These are phyloP conservation scores for Psylliodes chrysocephalus DNA, from an alignment of 2,888 invertebrate species.

Conservation along the genomic window DNA sequence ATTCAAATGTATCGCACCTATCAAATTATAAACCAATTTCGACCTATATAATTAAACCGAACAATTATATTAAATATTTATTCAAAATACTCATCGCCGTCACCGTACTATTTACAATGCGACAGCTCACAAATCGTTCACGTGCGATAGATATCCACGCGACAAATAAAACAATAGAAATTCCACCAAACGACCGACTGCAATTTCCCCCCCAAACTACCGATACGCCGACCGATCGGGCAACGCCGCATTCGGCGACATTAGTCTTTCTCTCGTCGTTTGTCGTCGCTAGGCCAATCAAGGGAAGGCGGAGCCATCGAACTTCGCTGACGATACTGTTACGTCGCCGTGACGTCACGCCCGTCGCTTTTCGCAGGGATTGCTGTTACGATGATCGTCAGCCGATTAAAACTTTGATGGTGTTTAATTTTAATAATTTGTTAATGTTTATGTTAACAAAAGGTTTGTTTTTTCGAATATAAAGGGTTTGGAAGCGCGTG, in stretches of 20 bases:
- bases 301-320: conserved; percentile 35
- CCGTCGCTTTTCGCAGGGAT: background rate
- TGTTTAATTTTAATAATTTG: too few species aligned
- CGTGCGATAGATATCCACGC: conserved; percentile 18
- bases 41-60: background rate
- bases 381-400: too few species aligned
- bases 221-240: background rate
- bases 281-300: conserved; percentile 20
- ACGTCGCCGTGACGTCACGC: conserved; percentile 54
- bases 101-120: background rate
- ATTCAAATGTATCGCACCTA: too few species aligned
- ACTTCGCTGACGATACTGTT: conserved; percentile 52
- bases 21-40: too few species aligned
- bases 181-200: background rate
- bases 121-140: conserved; percentile 11
- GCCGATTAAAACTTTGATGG: too few species aligned
- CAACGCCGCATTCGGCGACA: conserved; percentile 1
- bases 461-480: too few species aligned
- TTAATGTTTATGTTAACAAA: too few species aligned
- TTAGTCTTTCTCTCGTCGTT: background rate
- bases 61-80: background rate
- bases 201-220: background rate
- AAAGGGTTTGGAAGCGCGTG: too few species aligned
- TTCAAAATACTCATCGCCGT: background rate
- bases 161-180: background rate